phyloP scores from a whole-genome alignment of 2,113 vertebrate genomes.

The Microcebus griseorufus region DNA sequence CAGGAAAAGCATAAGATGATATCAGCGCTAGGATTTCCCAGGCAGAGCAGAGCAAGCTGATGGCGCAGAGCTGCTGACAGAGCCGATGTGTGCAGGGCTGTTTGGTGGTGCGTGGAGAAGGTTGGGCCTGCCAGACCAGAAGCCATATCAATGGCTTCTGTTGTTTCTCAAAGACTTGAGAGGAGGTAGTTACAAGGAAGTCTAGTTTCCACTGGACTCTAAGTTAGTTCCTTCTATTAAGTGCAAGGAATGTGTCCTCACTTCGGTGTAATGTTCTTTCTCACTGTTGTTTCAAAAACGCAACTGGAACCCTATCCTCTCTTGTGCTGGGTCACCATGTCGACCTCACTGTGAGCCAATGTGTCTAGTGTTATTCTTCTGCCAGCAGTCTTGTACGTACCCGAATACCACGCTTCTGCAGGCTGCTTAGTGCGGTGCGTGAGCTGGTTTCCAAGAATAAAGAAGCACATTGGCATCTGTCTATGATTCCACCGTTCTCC shows the following conservation, averaged over 20 bases:
- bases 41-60: background rate
- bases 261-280: background rate
- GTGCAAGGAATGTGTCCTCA: background rate
- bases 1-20: background rate
- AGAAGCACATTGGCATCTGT: background rate
- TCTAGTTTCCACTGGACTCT: background rate
- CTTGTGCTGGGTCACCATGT: background rate
- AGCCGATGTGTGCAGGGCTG: background rate
- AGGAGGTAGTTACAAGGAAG: background rate
- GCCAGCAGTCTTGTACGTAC: accelerated
- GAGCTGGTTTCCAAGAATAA: background rate
- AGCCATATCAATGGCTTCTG: background rate
- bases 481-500: background rate
- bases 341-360: background rate
- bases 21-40: background rate
- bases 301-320: background rate
- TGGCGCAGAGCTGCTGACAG: background rate
- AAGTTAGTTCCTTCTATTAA: background rate
- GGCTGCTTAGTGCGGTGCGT: background rate
- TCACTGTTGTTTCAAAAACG: background rate
- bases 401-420: background rate
- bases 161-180: background rate
- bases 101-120: background rate
- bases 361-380: background rate
- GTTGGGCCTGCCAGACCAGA: accelerated